Evolutionary conservation across 2,113 vertebrate genomes (phyloP), one percentile per base, ranked within the genome.

Genomic region (Benitochromis conjunctus): DNA sequence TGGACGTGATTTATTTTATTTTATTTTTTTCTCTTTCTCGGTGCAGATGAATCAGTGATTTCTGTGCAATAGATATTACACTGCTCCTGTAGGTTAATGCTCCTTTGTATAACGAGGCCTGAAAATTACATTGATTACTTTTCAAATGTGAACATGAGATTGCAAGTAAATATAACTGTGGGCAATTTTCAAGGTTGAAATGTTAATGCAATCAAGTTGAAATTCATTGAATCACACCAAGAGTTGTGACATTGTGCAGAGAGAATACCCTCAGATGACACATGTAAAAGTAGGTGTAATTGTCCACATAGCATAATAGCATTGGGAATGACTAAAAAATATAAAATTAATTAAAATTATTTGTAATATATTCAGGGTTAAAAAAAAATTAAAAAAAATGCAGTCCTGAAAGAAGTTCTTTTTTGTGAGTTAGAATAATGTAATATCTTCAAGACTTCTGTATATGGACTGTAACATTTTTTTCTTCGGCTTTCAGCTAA

Each of bases 371-470:
- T 29, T 48, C 1, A 8, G 18, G 26, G 16, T 53, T 12, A 48
- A 31, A 43, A 71, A 8, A 0, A 0, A 3, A 7, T n/a, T n/a
- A 36, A 64, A 21, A 1, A 64, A 64, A 64, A 21, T 0, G 5
- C 43, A 76, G 31, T 53, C 31, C 26, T 76, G 71, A 51, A 74
- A 74, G 26, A 10, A 29, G 11, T 31, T 18, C 0, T 2, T 12
- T 74, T 9, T 76, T 29, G 19, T 76, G 1, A 51, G 46, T 31
- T 31, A 10, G 10, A 43, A 19, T 12, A 48, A 51, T 31, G 16
- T 31, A 48, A 29, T 76, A n/a, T 76, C 29, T 76, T 48, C 43
- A 51, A 31, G 24, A 76, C 6, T 51, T 11, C 46, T 31, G 38
- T 46, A 71, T 46, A 26, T 46, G 38, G 13, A 46, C 7, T 46